These are phyloP conservation scores for Tolypeutes matacus DNA, from an alignment of 2,797 vertebrate genomes.

Conservation along the genomic window DNA sequence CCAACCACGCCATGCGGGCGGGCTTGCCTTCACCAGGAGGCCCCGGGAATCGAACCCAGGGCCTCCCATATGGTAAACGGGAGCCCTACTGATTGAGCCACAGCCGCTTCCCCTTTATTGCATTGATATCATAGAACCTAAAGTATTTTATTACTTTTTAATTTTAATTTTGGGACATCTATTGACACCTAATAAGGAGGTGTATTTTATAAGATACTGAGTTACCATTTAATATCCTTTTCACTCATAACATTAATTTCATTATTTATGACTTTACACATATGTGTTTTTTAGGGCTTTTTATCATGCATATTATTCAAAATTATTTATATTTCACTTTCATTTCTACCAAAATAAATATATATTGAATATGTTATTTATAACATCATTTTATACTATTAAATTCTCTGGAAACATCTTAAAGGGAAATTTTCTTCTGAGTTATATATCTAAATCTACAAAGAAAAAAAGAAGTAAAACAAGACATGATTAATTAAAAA, in stretches of 20 bases:
- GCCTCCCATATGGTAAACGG: too few relatives aligned
- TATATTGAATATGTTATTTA: background rate
- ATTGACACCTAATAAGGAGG: background rate
- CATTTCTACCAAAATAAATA: background rate
- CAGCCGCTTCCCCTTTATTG: too few relatives aligned
- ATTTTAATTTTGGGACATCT: too few relatives aligned
- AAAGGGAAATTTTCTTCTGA: background rate
- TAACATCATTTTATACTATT: background rate
- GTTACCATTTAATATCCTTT: background rate
- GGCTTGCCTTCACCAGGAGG: too few relatives aligned
- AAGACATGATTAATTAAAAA: background rate
- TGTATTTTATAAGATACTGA: background rate
- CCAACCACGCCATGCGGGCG: too few relatives aligned
- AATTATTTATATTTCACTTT: background rate
- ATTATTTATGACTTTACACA: background rate
- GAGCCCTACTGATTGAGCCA: too few relatives aligned
- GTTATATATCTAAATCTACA: background rate
- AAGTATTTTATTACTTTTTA: too few relatives aligned
- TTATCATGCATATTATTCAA: background rate
- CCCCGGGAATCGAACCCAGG: too few relatives aligned
- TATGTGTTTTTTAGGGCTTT: background rate
- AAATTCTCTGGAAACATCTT: background rate
- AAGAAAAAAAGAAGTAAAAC: background rate
- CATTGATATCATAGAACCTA: background rate
- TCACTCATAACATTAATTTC: background rate